Evolutionary conservation across 2,797 vertebrate species (phyloP).

Genomic region (Podarcis siculus): DNA sequence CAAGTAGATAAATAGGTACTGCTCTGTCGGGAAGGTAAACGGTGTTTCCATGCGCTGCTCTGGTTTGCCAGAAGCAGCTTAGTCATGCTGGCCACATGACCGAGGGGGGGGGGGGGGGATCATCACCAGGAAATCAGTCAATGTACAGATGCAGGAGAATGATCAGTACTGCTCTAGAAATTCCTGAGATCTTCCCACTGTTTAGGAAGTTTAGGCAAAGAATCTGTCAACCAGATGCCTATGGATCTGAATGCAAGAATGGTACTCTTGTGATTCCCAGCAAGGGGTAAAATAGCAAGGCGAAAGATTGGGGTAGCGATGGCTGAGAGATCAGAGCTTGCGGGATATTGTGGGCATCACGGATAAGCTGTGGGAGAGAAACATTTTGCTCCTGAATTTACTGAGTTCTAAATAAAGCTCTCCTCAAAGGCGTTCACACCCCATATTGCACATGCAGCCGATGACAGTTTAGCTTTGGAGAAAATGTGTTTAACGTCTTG

Average conservation of each 20-base stretch:
- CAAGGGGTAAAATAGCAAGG: background rate
- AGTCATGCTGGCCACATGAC: no score
- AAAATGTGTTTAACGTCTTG: constrained; percentile 70
- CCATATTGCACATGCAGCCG: constrained; percentile 54
- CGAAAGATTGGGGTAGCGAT: background rate
- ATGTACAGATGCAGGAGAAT: no score
- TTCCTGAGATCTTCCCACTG: background rate
- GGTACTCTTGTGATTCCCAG: no score
- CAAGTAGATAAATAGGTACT: no score
- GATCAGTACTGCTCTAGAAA: background rate
- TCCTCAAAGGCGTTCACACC: constrained; percentile 64
- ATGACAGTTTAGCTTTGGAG: constrained; percentile 70
- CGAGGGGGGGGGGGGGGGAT: no score
- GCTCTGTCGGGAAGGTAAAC: no score
- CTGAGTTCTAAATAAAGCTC: constrained; percentile 59
- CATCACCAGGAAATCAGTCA: no score
- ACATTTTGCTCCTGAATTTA: constrained; percentile 58
- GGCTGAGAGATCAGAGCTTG: background rate
- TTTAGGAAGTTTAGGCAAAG: background rate
- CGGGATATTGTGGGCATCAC: background rate
- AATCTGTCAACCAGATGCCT: no score
- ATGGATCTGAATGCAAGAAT: no score
- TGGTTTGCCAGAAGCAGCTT: no score
- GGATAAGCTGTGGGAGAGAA: constrained; percentile 26
- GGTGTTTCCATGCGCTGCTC: rapidly evolving